Conservation (phyloP, 1,140 invertebrate genomes). For the Propsilocerus akamusi region DNA sequence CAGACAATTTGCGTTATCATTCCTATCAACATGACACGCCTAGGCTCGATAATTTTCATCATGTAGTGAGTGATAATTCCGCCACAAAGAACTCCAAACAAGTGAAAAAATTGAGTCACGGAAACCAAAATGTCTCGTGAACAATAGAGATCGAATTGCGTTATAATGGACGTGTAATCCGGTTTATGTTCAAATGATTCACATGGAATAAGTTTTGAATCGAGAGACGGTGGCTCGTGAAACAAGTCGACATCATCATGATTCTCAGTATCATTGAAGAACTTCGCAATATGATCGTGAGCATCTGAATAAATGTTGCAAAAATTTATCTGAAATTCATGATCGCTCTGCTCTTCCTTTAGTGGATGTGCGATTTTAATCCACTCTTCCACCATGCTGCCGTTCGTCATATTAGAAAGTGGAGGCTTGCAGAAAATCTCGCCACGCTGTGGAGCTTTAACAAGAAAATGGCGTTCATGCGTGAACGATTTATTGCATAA, state of each 20-base stretch:
- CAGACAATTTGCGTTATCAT: constrained; percentile 25
- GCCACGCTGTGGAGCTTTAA: constrained; percentile 17
- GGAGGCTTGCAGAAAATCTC: constrained; percentile 24
- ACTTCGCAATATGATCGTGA: constrained; percentile 19
- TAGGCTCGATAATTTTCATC: constrained; percentile 17
- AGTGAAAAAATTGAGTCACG: constrained; percentile 26
- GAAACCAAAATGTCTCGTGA: constrained; percentile 24
- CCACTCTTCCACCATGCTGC: constrained; percentile 12
- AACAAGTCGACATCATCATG: constrained; percentile 16
- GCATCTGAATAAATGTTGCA: constrained; percentile 22
- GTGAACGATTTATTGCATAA: no score
- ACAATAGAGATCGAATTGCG: constrained; percentile 25
- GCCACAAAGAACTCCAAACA: constrained; percentile 25
- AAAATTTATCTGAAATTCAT: constrained; percentile 21
- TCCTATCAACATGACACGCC: constrained; percentile 23
- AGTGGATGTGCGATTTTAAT: constrained; percentile 23
- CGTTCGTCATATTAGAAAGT: not conserved
- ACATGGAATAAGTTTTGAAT: constrained; percentile 19
- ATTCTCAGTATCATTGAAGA: constrained; percentile 12
- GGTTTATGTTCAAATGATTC: constrained; percentile 18
- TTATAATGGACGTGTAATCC: constrained; percentile 20
- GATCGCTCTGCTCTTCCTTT: constrained; percentile 19
- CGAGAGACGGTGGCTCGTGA: constrained; percentile 14
- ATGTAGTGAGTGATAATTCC: constrained; percentile 24
- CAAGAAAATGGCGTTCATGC: no score